A percentile compares a stretch with the other conserved stretches of the same genome.
phyloP scores from a whole-genome alignment of 2,888 invertebrate species.

The Schrankia costaestrigalis region DNA sequence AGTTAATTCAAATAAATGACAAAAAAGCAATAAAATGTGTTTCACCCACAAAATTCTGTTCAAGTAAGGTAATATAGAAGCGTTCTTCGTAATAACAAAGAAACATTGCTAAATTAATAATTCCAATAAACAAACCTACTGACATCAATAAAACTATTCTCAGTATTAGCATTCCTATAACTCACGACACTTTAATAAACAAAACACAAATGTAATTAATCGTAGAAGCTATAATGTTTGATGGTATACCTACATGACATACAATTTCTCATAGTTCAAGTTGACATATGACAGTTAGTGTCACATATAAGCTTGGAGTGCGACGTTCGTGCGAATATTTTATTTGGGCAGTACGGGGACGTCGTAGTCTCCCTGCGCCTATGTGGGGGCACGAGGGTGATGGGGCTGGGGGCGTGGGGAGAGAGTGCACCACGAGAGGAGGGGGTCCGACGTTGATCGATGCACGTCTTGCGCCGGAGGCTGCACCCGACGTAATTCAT shows the following conservation, averaged over 20 bases:
- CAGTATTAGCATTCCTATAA: too few relatives aligned
- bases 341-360: constrained; percentile 75
- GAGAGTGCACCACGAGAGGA: constrained; percentile 32
- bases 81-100: too few relatives aligned
- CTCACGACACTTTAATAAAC: too few relatives aligned
- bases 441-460: constrained; percentile 82
- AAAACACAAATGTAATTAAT: too few relatives aligned
- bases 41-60: too few relatives aligned
- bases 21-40: too few relatives aligned
- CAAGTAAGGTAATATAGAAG: too few relatives aligned
- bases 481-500: constrained; percentile 81
- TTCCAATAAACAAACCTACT: too few relatives aligned
- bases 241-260: constrained; percentile 2
- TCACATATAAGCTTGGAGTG: constrained; percentile 64
- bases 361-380: constrained; percentile 61
- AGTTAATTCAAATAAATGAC: too few relatives aligned
- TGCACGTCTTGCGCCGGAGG: constrained; percentile 83
- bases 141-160: too few relatives aligned
- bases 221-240: too few relatives aligned
- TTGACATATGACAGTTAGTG: constrained; percentile 52
- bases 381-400: constrained; percentile 39
- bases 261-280: constrained; percentile 26
- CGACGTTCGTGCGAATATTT: constrained; percentile 67
- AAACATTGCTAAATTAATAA: too few relatives aligned
- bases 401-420: constrained; percentile 36